These are phyloP conservation scores for Alethe diademata DNA, from an alignment of 2,113 vertebrate species.

Conservation along the genomic window DNA sequence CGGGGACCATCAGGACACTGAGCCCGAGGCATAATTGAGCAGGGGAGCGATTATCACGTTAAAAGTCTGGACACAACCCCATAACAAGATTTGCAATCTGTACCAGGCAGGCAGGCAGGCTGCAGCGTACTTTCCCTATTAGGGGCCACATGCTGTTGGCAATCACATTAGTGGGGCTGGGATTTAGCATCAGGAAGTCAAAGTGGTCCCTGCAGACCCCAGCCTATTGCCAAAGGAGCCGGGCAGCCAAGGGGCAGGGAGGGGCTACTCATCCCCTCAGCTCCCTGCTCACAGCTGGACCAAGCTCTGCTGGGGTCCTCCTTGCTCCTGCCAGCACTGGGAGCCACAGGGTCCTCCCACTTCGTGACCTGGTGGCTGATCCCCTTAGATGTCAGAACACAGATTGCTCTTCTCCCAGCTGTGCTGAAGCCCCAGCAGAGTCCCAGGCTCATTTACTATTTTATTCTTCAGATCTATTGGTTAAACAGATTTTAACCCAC, in stretches of 20 bases:
- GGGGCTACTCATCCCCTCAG: fast-evolving
- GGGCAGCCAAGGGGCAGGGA: neutral
- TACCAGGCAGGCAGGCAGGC: slow-evolving; percentile 50
- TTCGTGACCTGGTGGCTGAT: neutral
- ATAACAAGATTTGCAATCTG: slow-evolving; percentile 56
- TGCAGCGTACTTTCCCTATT: slow-evolving; percentile 18
- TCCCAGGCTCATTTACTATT: neutral
- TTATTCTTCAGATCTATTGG: slow-evolving; percentile 16
- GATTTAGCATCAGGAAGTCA: slow-evolving; percentile 31
- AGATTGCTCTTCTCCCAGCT: neutral
- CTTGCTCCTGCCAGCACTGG: neutral
- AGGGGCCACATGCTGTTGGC: neutral
- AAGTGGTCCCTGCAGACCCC: slow-evolving; percentile 27
- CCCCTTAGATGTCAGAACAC: neutral
- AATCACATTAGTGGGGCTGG: slow-evolving; percentile 38
- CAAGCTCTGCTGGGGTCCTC: neutral
- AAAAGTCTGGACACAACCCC: slow-evolving; percentile 23
- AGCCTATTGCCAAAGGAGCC: fast-evolving
- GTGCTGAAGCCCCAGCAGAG: neutral
- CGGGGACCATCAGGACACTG: neutral
- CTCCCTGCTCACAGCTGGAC: neutral
- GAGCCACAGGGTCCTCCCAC: neutral
- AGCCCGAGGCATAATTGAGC: neutral
- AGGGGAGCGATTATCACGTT: neutral
- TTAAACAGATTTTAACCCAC: slow-evolving; percentile 60